These are phyloP conservation scores for Venturia canescens DNA, from an alignment of 1,140 invertebrate genomes.

Conservation along the genomic window DNA sequence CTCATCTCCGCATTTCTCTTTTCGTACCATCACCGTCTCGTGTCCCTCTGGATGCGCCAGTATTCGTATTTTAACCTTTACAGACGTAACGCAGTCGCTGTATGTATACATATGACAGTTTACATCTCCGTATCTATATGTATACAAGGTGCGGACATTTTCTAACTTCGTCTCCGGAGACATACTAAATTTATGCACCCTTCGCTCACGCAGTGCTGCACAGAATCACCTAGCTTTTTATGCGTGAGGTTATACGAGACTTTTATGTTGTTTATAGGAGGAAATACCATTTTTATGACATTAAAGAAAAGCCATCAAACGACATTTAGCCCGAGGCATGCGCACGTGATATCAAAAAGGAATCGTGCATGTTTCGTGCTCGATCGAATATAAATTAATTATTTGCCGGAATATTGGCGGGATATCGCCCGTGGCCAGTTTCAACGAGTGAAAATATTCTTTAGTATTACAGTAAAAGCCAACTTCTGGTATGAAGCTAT, in stretches of 20 bases:
- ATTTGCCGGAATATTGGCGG: background rate
- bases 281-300: constrained; percentile 6
- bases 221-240: constrained; percentile 13
- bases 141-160: constrained; percentile 26
- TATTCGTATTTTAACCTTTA: constrained; percentile 39
- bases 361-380: constrained; percentile 23
- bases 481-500: background rate
- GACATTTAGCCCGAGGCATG: background rate
- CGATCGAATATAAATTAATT: constrained; percentile 30
- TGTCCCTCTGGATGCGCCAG: constrained; percentile 4
- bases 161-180: background rate
- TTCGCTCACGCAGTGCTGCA: constrained; percentile 8
- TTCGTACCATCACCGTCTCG: background rate
- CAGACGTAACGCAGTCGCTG: background rate
- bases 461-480: background rate
- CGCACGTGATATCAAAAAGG: background rate
- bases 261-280: constrained; percentile 28
- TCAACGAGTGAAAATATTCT: background rate
- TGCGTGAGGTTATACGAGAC: constrained; percentile 18
- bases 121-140: background rate
- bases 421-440: background rate
- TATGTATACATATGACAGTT: background rate
- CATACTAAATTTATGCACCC: constrained; percentile 26
- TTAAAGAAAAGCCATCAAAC: background rate
- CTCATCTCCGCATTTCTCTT: background rate